Base-by-base conservation (phyloP, 53 echinoderm and acorn worm genomes). In the Paelopatides confundens region DNA sequence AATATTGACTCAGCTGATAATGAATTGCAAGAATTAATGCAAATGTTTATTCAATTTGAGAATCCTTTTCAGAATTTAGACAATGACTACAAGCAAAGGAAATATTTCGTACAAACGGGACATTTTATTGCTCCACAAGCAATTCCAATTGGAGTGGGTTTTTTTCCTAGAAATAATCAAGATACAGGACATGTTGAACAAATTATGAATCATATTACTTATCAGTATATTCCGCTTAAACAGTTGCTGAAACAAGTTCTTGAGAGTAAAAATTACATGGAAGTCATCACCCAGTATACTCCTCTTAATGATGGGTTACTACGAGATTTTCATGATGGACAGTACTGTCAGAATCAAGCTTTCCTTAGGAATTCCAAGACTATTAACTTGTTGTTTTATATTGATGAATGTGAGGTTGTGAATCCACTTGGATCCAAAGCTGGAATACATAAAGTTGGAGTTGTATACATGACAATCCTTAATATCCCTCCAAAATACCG, bases 311-410 rank as follows among this genome's bases (percentile, higher is more conserved):
- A 63, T 87, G 39, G 36, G 71, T 71, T 93, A 6, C 52, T 90
- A 47, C n/a, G 49, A 31, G 74, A 85, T 65, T 93, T 82, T 48
- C 82, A 85, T 63, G 93, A 93, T 93, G 93, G 93, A 14, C 12
- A 31, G 1, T 89, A 62, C 58, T 90, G 64, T 62, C 84, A 90
- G 46, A 71, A 18, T 23, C 50, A 52, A 28, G 82, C 30, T 67
- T 28, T 3, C 66, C 38, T 46, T 1, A 37, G 18, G 35, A 12
- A 76, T 64, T 82, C 67, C 32, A 74, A 63, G 31, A 21, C 70
- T 29, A 23, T 78, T 69, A 76, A 76, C 24, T 63, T 87, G 37
- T 38, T 87, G 33, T 50, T 87, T 32, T 87, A 76, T 54, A 76
- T 76, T 76, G 76, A 87, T 62, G 74, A 87, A 12, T 86, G 48